Conservation (phyloP, 2,113 vertebrate genomes). For the Ceyx margarethae region DNA sequence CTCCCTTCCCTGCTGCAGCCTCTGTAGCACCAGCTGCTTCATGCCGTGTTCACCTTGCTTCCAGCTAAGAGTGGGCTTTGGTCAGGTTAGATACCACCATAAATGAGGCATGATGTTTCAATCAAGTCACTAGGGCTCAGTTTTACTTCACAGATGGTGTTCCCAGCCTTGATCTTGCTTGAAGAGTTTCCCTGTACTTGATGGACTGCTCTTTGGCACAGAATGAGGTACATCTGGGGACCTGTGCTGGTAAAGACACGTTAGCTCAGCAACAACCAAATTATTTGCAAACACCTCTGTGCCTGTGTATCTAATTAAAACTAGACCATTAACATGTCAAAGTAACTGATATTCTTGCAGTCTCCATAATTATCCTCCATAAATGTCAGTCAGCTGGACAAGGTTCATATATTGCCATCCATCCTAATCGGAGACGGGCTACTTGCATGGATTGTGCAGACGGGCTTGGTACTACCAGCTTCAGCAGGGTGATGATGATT, state of each 20-base stretch:
- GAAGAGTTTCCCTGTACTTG: slow-evolving; percentile 23
- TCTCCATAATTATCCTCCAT: background rate
- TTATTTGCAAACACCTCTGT: slow-evolving; percentile 47
- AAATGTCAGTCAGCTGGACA: background rate
- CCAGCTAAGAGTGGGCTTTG: background rate
- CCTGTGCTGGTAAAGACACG: slow-evolving; percentile 13
- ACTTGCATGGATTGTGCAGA: background rate
- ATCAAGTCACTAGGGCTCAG: background rate
- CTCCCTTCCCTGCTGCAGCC: background rate
- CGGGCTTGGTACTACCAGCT: background rate
- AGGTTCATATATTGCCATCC: background rate
- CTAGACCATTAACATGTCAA: slow-evolving; percentile 18
- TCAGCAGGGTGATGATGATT: background rate
- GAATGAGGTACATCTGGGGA: slow-evolving; percentile 4
- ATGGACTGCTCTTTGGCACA: background rate
- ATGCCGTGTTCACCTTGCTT: background rate
- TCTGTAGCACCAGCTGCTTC: background rate
- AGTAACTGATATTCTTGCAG: background rate
- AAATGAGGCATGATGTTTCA: background rate
- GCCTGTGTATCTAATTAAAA: slow-evolving; percentile 53
- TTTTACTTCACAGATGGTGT: slow-evolving; percentile 21
- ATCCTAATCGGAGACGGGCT: background rate
- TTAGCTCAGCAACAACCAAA: slow-evolving; percentile 35
- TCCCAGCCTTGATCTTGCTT: slow-evolving; percentile 15
- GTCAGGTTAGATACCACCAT: background rate